Percentiles rank a stretch among this genome's conserved stretches.
Conservation (phyloP, 2,797 vertebrate species). For the Loris lydekkerianus region DNA sequence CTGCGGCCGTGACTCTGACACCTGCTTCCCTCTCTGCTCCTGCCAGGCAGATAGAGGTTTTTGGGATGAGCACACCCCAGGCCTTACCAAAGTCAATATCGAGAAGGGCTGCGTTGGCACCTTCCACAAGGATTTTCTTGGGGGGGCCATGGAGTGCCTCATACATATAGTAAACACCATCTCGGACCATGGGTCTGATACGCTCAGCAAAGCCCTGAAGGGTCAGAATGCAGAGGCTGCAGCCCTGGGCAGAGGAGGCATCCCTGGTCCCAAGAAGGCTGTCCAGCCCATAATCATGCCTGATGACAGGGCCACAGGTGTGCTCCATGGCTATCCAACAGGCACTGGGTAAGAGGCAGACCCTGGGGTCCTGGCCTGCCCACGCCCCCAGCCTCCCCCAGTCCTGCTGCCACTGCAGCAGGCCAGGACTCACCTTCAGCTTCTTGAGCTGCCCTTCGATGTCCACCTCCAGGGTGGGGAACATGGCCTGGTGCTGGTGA, state of each 20-base stretch:
- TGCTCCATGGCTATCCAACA: rapidly evolving
- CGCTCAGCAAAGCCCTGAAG: constrained; percentile 95
- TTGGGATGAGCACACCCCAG: rapidly evolving
- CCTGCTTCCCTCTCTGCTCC: not conserved
- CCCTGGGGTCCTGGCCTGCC: not conserved
- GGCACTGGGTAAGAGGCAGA: not conserved
- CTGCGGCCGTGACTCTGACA: rapidly evolving
- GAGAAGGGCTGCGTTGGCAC: constrained; percentile 98
- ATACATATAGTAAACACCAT: constrained; percentile 98
- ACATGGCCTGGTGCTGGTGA: constrained; percentile 97
- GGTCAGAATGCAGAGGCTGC: not conserved
- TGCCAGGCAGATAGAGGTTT: rapidly evolving
- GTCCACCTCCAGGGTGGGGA: constrained; percentile 94
- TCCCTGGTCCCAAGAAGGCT: not conserved
- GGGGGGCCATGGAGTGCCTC: constrained; percentile 96
- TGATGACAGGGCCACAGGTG: rapidly evolving
- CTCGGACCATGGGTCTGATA: constrained; percentile 97
- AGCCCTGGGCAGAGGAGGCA: not conserved
- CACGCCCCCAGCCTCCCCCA: rapidly evolving
- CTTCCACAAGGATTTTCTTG: constrained; percentile 98
- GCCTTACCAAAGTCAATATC: constrained; percentile 98
- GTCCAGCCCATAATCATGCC: not conserved
- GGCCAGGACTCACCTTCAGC: constrained; percentile 91
- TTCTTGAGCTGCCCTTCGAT: constrained; percentile 95
- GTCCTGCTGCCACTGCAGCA: rapidly evolving